Conservation (phyloP, 1,140 invertebrate species). For the Trichomalopsis sarcophagae region DNA sequence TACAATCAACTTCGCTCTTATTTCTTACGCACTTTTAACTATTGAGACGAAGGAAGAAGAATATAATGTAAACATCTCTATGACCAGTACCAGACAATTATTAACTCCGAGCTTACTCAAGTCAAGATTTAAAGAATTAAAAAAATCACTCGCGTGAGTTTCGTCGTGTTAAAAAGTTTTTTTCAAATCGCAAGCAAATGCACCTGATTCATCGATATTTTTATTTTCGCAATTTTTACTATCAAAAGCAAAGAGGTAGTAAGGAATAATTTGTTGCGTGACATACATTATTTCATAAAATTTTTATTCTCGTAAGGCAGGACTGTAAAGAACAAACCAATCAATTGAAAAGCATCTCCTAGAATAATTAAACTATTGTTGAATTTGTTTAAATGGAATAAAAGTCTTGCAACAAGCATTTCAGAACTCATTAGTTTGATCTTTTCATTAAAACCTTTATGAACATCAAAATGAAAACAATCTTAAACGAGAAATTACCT, state of each 20-base stretch:
- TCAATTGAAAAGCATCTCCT: not conserved
- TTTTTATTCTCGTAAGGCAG: not conserved
- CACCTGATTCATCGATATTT: constrained; percentile 6
- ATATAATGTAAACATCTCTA: not conserved
- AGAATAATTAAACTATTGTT: not conserved
- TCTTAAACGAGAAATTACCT: not conserved
- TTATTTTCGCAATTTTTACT: constrained; percentile 37
- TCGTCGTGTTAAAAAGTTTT: constrained; percentile 34
- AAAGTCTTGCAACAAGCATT: not conserved
- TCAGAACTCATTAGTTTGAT: not conserved
- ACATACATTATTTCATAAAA: not conserved
- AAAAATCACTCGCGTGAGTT: constrained; percentile 38
- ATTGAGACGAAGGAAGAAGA: not conserved
- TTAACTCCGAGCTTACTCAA: constrained; percentile 15
- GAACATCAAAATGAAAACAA: not conserved
- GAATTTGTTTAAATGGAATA: not conserved
- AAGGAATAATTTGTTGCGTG: not conserved
- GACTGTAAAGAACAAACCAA: not conserved
- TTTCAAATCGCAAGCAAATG: constrained; percentile 12
- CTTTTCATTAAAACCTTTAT: not conserved
- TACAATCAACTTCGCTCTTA: constrained; percentile 9
- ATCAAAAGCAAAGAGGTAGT: not conserved
- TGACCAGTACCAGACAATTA: constrained; percentile 9
- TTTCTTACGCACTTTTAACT: constrained; percentile 21
- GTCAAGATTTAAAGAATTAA: constrained; percentile 32